Conservation (phyloP, 2,797 vertebrate genomes). For the Sebastes kiyomatsui region DNA sequence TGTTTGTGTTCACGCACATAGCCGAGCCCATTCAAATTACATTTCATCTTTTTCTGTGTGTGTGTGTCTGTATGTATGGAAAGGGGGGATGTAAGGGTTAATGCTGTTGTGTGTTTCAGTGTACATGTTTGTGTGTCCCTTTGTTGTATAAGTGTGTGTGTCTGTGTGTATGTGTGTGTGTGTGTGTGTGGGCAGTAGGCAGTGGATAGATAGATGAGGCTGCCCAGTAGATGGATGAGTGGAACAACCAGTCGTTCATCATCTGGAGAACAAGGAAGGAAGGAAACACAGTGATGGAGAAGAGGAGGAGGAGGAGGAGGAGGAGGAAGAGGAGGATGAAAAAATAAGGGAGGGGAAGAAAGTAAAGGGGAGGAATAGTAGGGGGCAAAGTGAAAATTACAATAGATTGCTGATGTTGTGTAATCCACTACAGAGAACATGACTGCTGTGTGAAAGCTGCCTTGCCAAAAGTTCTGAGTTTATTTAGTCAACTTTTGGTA, state of each 20-base stretch:
- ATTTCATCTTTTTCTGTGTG: constrained; percentile 39
- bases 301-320: not conserved
- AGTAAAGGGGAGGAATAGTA: not conserved
- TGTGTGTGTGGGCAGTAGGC: constrained; percentile 40
- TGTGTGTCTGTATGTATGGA: not conserved
- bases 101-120: constrained; percentile 8
- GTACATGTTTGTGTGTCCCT: not conserved
- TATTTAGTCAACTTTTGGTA: not conserved
- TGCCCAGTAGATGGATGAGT: constrained; percentile 83
- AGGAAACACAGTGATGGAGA: constrained; percentile 69
- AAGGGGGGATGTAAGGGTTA: not conserved
- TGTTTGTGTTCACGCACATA: not conserved
- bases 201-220: constrained; percentile 82
- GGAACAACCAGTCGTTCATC: constrained; percentile 78
- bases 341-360: not conserved
- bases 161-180: constrained; percentile 1
- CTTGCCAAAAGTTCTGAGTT: not conserved
- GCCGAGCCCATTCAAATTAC: constrained; percentile 36
- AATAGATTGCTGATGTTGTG: not conserved
- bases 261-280: constrained; percentile 75
- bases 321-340: not conserved
- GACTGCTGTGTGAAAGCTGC: not conserved
- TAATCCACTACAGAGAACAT: not conserved
- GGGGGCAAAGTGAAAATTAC: not conserved
- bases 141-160: not conserved